Conservation (phyloP, 2,888 invertebrate genomes). For the Nebria brevicollis region DNA sequence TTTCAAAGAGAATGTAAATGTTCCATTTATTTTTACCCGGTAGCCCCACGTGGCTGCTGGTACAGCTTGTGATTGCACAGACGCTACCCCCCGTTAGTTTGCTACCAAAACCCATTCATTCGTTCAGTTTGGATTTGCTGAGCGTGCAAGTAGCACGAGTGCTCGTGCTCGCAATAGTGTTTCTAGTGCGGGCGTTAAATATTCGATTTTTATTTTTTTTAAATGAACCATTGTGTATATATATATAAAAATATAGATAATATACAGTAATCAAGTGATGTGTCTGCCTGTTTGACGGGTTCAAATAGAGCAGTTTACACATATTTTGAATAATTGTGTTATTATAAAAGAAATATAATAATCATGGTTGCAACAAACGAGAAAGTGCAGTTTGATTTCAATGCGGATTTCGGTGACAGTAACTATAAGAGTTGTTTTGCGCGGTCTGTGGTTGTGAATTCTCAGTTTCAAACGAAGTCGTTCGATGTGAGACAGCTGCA, state of each 20-base stretch:
- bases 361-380: constrained; percentile 51
- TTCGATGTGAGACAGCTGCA: constrained; percentile 50
- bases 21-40: not conserved
- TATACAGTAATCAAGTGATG: constrained; percentile 15
- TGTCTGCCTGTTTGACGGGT: constrained; percentile 43
- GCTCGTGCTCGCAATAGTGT: constrained; percentile 2
- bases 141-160: not conserved
- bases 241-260: not conserved
- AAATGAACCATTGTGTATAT: constrained; percentile 27
- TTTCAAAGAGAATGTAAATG: not conserved
- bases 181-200: not conserved
- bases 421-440: constrained; percentile 61
- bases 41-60: not conserved
- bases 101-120: constrained; percentile 31
- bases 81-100: constrained; percentile 18
- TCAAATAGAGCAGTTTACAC: constrained; percentile 37
- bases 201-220: not conserved
- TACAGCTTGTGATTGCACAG: constrained; percentile 9
- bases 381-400: constrained; percentile 52
- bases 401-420: constrained; percentile 56
- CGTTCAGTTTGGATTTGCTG: constrained; percentile 36
- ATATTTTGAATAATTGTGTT: constrained; percentile 38
- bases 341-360: constrained; percentile 27
- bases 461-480: constrained; percentile 54
- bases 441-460: constrained; percentile 60